Percentiles rank a stretch among this genome's conserved stretches.
Evolutionary conservation across 2,113 vertebrate species (phyloP).

Genomic region (Aegypius monachus): DNA sequence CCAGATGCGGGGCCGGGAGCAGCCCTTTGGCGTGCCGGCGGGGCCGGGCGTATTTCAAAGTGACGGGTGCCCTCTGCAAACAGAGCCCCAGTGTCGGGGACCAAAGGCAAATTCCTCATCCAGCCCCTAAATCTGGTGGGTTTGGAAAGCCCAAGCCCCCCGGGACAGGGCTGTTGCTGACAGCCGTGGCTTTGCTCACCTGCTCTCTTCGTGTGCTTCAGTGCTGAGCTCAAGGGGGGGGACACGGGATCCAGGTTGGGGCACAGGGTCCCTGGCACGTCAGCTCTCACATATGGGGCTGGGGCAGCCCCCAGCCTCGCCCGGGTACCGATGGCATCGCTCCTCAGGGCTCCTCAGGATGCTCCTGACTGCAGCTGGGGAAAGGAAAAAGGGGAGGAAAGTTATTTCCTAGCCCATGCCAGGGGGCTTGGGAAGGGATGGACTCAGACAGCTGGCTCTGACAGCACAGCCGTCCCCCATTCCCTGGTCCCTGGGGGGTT

Average conservation of each 20-base stretch:
- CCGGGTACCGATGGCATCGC: neutral
- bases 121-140: neutral
- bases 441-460: neutral
- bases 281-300: neutral
- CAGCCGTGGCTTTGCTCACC: neutral
- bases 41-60: neutral
- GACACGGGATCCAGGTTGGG: neutral
- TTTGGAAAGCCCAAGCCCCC: neutral
- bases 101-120: neutral
- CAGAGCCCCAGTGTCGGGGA: neutral
- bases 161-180: fast-evolving
- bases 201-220: neutral
- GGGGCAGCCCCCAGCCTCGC: neutral
- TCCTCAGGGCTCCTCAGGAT: neutral
- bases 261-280: neutral
- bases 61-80: neutral
- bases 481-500: neutral
- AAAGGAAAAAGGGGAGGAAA: neutral
- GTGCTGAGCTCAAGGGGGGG: neutral
- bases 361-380: neutral
- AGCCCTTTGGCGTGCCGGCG: neutral
- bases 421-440: neutral
- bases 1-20: neutral
- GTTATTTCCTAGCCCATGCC: neutral
- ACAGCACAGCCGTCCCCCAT: neutral